These are phyloP conservation scores for Hipposideros larvatus DNA, from an alignment of 2,797 vertebrate species.

Conservation along the genomic window DNA sequence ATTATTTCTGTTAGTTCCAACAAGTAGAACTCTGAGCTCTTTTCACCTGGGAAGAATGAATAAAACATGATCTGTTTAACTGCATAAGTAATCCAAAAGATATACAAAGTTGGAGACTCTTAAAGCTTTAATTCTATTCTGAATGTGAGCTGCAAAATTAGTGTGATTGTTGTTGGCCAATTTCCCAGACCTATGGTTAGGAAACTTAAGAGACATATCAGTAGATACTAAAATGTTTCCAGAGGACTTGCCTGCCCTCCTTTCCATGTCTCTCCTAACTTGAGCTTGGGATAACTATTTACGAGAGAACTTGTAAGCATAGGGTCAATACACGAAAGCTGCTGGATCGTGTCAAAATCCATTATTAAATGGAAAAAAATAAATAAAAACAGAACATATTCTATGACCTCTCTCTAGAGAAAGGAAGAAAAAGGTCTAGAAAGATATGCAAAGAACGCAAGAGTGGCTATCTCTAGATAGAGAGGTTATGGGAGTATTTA, in stretches of 20 bases:
- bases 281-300: background rate
- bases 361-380: background rate
- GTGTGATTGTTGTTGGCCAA: background rate
- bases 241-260: background rate
- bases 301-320: background rate
- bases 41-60: conserved; percentile 20
- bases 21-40: background rate
- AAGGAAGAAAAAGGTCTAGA: background rate
- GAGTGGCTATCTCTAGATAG: background rate
- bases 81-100: conserved; percentile 31
- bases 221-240: background rate
- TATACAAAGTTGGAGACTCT: background rate
- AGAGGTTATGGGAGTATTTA: background rate
- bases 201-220: background rate
- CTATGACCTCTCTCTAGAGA: background rate
- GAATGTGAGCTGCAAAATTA: background rate
- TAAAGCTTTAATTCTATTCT: conserved; percentile 35
- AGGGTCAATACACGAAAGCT: background rate
- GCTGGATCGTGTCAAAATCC: background rate
- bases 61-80: background rate
- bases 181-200: conserved; percentile 19
- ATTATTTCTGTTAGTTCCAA: background rate
- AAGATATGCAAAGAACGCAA: background rate
- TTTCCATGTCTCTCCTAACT: background rate
- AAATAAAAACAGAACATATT: background rate